A percentile compares a stretch with the other conserved stretches of the same genome.
These are phyloP conservation scores for Diploscapter pachys DNA, from an alignment of 1,140 invertebrate species.

Conservation along the genomic window DNA sequence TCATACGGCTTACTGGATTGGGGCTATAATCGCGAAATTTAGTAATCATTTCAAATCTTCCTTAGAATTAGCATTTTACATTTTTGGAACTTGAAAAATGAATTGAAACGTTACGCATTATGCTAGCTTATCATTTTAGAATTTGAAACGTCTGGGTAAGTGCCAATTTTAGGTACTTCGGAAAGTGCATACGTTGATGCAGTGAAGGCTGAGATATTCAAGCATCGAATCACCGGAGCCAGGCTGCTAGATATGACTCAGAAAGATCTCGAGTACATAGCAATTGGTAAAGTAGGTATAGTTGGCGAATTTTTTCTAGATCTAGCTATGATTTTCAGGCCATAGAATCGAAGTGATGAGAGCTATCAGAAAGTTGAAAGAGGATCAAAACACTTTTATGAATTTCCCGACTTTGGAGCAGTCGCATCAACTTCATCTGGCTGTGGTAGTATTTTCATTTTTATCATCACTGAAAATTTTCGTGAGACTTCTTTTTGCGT, in stretches of 20 bases:
- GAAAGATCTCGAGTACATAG: conserved; percentile 47
- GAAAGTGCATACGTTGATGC: conserved; percentile 29
- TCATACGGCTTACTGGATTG: conserved; percentile 26
- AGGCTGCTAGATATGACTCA: conserved; percentile 46
- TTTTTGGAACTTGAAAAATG: too few relatives aligned
- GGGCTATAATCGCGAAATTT: conserved; percentile 7
- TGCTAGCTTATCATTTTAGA: too few relatives aligned
- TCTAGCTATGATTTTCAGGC: neutral
- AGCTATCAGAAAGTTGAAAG: conserved; percentile 12
- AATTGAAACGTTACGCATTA: too few relatives aligned
- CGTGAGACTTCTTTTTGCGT: too few relatives aligned
- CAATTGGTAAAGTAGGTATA: conserved; percentile 38
- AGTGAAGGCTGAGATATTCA: conserved; percentile 38
- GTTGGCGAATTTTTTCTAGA: too few relatives aligned
- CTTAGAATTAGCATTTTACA: too few relatives aligned
- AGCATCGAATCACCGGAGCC: conserved; percentile 46
- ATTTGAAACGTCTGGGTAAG: too few relatives aligned
- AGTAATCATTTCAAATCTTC: neutral
- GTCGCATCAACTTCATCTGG: conserved; percentile 14
- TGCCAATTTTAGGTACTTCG: too few relatives aligned
- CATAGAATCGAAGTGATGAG: conserved; percentile 34
- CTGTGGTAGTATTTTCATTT: conserved; percentile 8
- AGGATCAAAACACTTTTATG: conserved; percentile 13
- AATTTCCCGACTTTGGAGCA: conserved; percentile 24
- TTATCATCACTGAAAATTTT: neutral